Conservation (phyloP, 2,113 vertebrate genomes). For the Serinus canaria region DNA sequence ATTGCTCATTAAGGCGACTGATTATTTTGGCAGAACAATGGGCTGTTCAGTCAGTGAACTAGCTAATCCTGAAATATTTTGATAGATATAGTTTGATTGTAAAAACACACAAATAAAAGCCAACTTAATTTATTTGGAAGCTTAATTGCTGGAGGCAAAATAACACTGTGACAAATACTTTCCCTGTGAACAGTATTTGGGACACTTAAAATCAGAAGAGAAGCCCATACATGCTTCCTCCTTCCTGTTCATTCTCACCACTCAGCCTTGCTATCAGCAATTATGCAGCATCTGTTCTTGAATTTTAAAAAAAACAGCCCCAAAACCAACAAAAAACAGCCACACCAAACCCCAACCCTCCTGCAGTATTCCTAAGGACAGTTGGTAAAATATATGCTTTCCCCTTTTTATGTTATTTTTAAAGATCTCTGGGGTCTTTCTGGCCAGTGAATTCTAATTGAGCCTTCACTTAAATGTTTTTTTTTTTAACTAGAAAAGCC, state of each 20-base stretch:
- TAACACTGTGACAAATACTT: not conserved
- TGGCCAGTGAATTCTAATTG: not conserved
- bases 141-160: not conserved
- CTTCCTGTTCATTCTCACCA: not conserved
- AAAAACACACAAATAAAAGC: not conserved
- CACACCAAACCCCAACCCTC: not conserved
- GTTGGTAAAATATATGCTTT: not conserved
- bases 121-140: not conserved
- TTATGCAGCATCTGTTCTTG: not conserved
- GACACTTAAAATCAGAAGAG: not conserved
- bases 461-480: not conserved
- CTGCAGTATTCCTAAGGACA: not conserved
- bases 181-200: not conserved
- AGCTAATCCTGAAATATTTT: not conserved
- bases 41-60: not conserved
- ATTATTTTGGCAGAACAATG: not conserved
- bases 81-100: not conserved
- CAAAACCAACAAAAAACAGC: not conserved
- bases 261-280: not conserved
- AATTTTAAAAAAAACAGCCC: not conserved
- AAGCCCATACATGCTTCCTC: not conserved
- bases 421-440: not conserved
- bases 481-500: not conserved
- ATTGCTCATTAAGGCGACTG: not conserved
- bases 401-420: not conserved